A percentile compares a stretch with the other conserved stretches of the same genome.
Conservation (phyloP, 2,113 vertebrate genomes). For the Heteronetta atricapilla region DNA sequence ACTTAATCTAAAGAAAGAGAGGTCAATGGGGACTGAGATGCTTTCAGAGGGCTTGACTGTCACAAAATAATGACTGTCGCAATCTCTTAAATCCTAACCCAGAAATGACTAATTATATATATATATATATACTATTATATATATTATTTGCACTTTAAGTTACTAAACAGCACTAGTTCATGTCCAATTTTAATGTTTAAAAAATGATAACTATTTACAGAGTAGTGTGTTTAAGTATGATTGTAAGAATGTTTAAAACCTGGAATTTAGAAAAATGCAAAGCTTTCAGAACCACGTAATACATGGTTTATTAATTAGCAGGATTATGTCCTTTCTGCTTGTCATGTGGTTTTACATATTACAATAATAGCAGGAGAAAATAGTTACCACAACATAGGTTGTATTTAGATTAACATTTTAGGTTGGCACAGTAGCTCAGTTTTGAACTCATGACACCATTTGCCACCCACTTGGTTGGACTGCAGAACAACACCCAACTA, state of each 20-base stretch:
- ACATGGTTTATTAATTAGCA: neutral
- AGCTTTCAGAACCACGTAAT: neutral
- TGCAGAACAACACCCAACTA: neutral
- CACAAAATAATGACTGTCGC: neutral
- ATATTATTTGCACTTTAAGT: neutral
- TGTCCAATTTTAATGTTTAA: neutral
- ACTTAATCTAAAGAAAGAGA: neutral
- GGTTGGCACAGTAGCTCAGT: neutral
- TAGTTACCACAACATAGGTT: neutral
- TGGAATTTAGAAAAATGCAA: neutral
- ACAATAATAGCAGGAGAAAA: neutral
- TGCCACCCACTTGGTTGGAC: neutral
- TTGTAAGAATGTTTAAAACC: neutral
- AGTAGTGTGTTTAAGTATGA: neutral
- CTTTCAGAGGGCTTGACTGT: neutral
- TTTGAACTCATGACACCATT: neutral
- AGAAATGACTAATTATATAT: neutral
- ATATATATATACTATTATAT: no score
- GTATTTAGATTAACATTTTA: neutral
- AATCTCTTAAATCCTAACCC: neutral
- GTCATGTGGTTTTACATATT: neutral
- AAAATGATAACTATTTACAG: neutral
- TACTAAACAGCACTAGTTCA: neutral
- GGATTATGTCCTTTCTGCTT: neutral
- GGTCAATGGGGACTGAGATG: neutral